Base-by-base conservation (phyloP, 1,140 invertebrate species). In the Calephelis virginiensis region DNA sequence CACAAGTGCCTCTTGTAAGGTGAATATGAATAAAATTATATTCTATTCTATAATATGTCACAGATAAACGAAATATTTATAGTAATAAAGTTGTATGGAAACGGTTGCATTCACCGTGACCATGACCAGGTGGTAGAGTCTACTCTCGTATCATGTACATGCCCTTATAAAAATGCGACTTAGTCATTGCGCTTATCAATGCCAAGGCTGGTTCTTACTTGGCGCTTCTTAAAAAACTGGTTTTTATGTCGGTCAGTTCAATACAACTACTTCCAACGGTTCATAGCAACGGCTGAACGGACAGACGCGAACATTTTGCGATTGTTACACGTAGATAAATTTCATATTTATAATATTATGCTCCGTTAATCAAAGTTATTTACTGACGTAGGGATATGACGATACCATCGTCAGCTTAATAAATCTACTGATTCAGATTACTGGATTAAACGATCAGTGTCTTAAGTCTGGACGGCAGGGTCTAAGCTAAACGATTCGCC, bases 101-200 rank as follows among this genome's bases (percentile, higher is more conserved):
- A 40, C 37, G 13, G 60, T 12, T 13, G 37, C 12, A 13, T n/a
- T 43, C 11, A 9, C 13, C 43, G 13, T 13, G 13, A 28, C 28
- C 28, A 28, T 28, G 28, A 28, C 28, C 28, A 28, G 28, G 28
- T 28, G 28, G 28, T 28, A 28, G 28, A 28, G 28, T 28, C 0
- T 28, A 28, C 28, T 61, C 8, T 14, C 40, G 28, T 53, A 28
- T 49, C 38, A 13, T 64, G 49, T 53, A 64, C 59, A 17, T 60
- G 56, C 64, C 60, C 45, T 60, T 66, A 66, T 48, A 66, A 66
- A 66, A 70, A 62, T 60, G 61, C 14, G 38, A 64, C 72, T 83
- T 82, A 83, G 77, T 83, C 82, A 84, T 75, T 71, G 79, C 17
- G 28, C 64, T 71, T 73, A 78, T 80, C 85, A 86, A 82, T 86